These are phyloP conservation scores for Noctua pronuba DNA, from an alignment of 2,888 invertebrate genomes.

Conservation along the genomic window DNA sequence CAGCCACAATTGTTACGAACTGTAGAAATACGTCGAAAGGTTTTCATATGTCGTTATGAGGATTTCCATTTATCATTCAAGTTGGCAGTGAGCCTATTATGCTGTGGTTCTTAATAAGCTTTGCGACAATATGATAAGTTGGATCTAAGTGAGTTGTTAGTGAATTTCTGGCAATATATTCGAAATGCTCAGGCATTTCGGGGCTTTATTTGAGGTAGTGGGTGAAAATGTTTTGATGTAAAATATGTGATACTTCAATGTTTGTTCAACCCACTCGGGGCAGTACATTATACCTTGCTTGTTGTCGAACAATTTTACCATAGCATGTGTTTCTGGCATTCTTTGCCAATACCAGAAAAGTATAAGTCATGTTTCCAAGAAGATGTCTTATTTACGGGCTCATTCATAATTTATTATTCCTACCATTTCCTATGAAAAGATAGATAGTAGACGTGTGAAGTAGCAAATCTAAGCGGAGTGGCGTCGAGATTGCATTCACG, in stretches of 20 bases:
- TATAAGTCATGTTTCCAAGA: background rate
- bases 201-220: conserved; percentile 7
- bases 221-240: conserved; percentile 5
- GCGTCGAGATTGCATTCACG: conserved; percentile 77
- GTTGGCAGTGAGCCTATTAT: conserved; percentile 59
- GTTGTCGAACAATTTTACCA: background rate
- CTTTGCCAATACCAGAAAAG: background rate
- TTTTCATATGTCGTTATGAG: conserved; percentile 57
- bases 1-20: conserved; percentile 47
- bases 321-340: background rate
- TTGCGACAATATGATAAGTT: conserved; percentile 47
- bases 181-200: background rate
- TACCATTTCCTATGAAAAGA: conserved; percentile 20
- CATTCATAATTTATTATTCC: conserved; percentile 11
- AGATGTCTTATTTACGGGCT: background rate
- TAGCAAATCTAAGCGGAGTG: conserved; percentile 66
- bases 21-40: conserved; percentile 56
- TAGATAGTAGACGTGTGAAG: conserved; percentile 44
- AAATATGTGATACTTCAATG: background rate
- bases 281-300: background rate
- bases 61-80: conserved; percentile 62
- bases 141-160: conserved; percentile 35
- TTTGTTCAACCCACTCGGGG: background rate
- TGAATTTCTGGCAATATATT: conserved; percentile 28
- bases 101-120: conserved; percentile 51